phyloP scores from a whole-genome alignment of 2,113 vertebrate species.

The Hippocampus zosterae region DNA sequence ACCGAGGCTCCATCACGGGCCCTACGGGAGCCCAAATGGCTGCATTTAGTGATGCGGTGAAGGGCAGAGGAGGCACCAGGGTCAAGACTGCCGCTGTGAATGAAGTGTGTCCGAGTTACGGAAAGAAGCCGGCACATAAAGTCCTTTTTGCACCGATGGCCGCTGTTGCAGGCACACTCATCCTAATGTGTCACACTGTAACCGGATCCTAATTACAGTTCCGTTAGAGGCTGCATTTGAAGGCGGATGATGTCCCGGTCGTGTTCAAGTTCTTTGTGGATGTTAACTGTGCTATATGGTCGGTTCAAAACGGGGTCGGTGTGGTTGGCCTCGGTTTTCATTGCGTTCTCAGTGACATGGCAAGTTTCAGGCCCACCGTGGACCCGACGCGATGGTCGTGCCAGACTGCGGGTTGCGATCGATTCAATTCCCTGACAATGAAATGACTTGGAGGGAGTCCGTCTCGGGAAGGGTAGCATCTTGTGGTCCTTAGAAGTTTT shows the following conservation, averaged over 20 bases:
- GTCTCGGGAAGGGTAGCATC: no score
- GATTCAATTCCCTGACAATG: no score
- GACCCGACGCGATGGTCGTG: no score
- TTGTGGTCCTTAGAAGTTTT: no score
- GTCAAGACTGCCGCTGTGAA: slow-evolving; percentile 60
- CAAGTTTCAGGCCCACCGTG: no score
- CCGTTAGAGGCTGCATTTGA: neutral
- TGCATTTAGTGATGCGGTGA: slow-evolving; percentile 59
- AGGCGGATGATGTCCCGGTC: neutral
- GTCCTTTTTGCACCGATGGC: slow-evolving; percentile 38
- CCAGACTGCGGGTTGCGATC: no score
- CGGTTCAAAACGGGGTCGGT: no score
- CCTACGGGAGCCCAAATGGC: slow-evolving; percentile 66
- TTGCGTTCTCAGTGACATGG: no score
- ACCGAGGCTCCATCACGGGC: slow-evolving; percentile 58
- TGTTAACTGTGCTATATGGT: neutral
- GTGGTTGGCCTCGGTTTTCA: no score
- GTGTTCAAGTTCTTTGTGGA: neutral
- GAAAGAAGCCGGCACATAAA: slow-evolving; percentile 44
- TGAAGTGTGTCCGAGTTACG: slow-evolving; percentile 40
- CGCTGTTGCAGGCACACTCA: slow-evolving; percentile 18
- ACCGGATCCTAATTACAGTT: neutral
- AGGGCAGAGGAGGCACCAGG: slow-evolving; percentile 63
- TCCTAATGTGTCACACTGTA: slow-evolving; percentile 12
- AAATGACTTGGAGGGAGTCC: no score